Base-by-base conservation (phyloP, 2,113 vertebrate species). In the Pseudonaja textilis region DNA sequence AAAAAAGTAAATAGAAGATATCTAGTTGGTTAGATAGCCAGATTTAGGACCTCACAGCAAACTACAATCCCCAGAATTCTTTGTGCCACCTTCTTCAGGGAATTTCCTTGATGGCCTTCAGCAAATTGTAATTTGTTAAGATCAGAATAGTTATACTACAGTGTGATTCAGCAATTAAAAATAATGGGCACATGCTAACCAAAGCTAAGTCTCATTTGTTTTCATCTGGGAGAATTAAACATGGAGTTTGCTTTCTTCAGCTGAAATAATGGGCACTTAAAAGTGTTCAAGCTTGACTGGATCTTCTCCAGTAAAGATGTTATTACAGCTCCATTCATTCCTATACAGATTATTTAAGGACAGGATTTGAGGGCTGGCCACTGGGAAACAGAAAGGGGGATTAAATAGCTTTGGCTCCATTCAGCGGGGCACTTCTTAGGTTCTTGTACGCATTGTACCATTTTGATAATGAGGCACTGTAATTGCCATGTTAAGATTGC, bases 331-430 rank as follows among this genome's bases (percentile, higher is more conserved):
- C 54, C 23, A 29, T 91, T 86, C 18, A 91, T 57, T 47, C 39
- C 39, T 45, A n/a, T 26, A 47, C 34, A 56, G 14, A 94, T 95
- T 94, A 95, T 93, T 47, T 23, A 95, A 47, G n/a, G 47, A 90
- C 12, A 59, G 90, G 45, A 34, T 57, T 59, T 47, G 42, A 47
- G 16, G 69, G 50, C 34, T 59, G 34, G 34, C 55, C 55, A 59
- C 34, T 89, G 55, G 55, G 34, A 59, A 45, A 89, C 55, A 25
- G 88, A 56, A 6, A 59, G 20, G 4, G 6, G 55, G 88, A 45
- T 42, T 89, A 59, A 25, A 89, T 59, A 57, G 50, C 50, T 34
- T n/a, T 88, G 87, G 87, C 52, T 54, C 52, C 26, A 34, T 54
- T 54, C 87, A 88, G 52, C 87, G 34, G 55, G 23, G 22, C 55